A percentile compares a stretch with the other conserved stretches of the same genome.
phyloP scores from a whole-genome alignment of 1,140 invertebrate genomes.

The Acromyrmex heyeri region DNA sequence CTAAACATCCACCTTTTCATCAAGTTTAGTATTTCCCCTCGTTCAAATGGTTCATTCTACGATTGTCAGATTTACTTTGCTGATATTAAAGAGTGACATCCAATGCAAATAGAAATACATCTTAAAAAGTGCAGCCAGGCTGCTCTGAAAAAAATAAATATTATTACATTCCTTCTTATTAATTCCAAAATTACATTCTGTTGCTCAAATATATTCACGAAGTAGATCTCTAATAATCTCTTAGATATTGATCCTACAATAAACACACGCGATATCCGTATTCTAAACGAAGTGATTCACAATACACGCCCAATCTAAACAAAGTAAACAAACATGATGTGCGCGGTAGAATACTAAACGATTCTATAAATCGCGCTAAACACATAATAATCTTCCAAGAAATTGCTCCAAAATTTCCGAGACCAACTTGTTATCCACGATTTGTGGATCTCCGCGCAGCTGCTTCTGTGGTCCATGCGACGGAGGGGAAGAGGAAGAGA shows the following conservation, averaged over 20 bases:
- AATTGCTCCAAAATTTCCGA: neutral
- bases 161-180: neutral
- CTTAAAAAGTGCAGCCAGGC: neutral
- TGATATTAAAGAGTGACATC: neutral
- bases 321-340: slow-evolving; percentile 43
- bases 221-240: neutral
- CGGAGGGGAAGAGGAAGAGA: neutral
- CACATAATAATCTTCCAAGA: neutral
- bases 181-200: neutral
- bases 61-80: slow-evolving; percentile 4
- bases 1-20: slow-evolving; percentile 57
- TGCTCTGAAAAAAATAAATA: slow-evolving; percentile 53
- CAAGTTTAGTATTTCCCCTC: slow-evolving; percentile 63
- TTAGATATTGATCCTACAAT: neutral
- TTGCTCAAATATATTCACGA: neutral
- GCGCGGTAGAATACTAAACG: neutral
- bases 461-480: neutral
- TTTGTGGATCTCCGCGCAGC: neutral
- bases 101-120: slow-evolving; percentile 36
- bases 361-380: neutral
- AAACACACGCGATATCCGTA: too few relatives aligned
- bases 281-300: neutral
- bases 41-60: slow-evolving; percentile 62
- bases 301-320: neutral
- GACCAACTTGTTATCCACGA: neutral